A percentile compares a stretch with the other conserved stretches of the same genome.
Evolutionary conservation across 1,140 invertebrate genomes (phyloP).

Genomic region (Heterodera schachtii): DNA sequence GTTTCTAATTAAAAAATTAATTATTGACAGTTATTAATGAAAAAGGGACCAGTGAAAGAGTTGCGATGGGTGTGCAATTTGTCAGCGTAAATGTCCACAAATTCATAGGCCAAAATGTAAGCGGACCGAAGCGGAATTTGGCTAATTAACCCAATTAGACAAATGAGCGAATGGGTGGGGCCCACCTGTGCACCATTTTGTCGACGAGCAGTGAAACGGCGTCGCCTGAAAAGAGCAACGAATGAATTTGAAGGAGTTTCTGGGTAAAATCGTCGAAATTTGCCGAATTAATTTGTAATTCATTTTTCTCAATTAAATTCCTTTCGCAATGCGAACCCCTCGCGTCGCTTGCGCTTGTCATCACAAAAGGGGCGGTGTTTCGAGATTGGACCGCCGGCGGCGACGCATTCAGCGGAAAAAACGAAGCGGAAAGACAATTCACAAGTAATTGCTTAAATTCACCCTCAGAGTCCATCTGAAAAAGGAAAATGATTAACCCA

Average conservation of each 20-base stretch:
- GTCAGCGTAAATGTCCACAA: slow-evolving; percentile 17
- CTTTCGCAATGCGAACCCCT: neutral
- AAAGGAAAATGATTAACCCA: neutral
- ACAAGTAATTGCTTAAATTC: neutral
- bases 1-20: slow-evolving; percentile 4
- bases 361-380: neutral
- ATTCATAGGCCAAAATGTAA: slow-evolving; percentile 23
- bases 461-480: neutral
- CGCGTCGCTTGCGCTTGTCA: neutral
- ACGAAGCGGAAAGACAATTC: neutral
- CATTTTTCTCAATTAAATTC: too few relatives aligned
- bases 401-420: neutral
- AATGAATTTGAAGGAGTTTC: neutral
- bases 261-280: neutral
- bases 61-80: slow-evolving; percentile 1
- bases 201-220: slow-evolving; percentile 16
- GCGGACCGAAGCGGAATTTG: slow-evolving; percentile 28
- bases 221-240: slow-evolving; percentile 3
- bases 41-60: neutral
- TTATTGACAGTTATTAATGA: neutral
- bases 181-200: slow-evolving; percentile 16
- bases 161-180: too few relatives aligned
- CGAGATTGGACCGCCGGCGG: neutral
- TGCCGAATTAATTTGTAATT: neutral
- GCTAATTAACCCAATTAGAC: neutral